Evolutionary conservation across 2,797 vertebrate species (phyloP).

Genomic region (Gadopsis bispinosus): DNA sequence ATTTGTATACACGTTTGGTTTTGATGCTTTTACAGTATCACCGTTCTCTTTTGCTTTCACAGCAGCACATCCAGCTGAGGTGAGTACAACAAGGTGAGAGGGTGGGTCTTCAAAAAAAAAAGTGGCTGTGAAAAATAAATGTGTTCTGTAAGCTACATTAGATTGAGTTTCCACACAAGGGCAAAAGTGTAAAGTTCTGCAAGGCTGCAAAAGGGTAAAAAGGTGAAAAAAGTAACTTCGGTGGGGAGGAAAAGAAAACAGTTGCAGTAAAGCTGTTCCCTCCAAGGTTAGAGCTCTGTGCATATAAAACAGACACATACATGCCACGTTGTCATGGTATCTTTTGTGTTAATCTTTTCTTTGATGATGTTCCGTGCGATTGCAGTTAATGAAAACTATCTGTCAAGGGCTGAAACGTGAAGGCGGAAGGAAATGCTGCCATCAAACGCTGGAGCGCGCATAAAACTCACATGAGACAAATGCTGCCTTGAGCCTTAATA

Average conservation of each 20-base stretch:
- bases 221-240: constrained; percentile 22
- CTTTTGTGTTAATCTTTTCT: constrained; percentile 47
- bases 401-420: constrained; percentile 49
- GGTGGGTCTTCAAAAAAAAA: constrained; percentile 36
- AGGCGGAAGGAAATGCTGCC: constrained; percentile 43
- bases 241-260: no score
- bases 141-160: constrained; percentile 27
- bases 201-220: constrained; percentile 35
- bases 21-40: constrained; percentile 22
- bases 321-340: constrained; percentile 58
- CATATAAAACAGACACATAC: constrained; percentile 15
- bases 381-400: constrained; percentile 70
- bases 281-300: constrained; percentile 8
- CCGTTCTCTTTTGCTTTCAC: constrained; percentile 23
- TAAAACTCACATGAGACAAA: constrained; percentile 46
- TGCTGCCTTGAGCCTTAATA: constrained; percentile 48
- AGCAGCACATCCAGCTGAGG: constrained; percentile 29
- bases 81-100: constrained; percentile 22
- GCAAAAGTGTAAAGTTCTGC: constrained; percentile 39
- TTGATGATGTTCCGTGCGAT: constrained; percentile 2
- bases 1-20: constrained; percentile 17
- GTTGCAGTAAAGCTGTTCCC: constrained; percentile 6
- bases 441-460: constrained; percentile 43
- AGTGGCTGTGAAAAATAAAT: constrained; percentile 50
- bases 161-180: constrained; percentile 23